Conservation (phyloP, 53 echinoderm and acorn worm species). For the Temnopleurus reevesii region DNA sequence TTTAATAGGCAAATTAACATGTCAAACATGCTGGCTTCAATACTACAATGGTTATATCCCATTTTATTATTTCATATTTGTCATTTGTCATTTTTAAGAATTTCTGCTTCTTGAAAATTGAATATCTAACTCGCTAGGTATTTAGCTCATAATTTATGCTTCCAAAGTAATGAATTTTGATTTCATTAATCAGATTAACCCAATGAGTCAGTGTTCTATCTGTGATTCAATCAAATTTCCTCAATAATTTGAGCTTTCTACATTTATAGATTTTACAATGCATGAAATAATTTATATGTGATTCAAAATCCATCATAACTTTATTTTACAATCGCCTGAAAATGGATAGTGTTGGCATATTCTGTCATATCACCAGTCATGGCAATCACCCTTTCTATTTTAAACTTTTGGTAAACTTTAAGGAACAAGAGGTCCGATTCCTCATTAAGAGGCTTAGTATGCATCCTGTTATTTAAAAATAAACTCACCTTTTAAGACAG, state of each 20-base stretch:
- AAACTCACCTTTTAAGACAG: background rate
- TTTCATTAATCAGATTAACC: too few relatives aligned
- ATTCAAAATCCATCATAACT: background rate
- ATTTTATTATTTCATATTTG: too few relatives aligned
- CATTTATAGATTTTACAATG: background rate
- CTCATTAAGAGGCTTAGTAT: background rate
- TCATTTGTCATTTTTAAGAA: too few relatives aligned
- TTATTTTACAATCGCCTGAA: background rate
- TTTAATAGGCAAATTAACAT: too few relatives aligned
- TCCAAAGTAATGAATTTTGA: too few relatives aligned
- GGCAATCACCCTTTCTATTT: background rate
- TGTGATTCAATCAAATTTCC: too few relatives aligned
- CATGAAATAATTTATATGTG: background rate
- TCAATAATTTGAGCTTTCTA: background rate
- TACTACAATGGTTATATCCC: too few relatives aligned
- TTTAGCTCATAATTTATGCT: too few relatives aligned
- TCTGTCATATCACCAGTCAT: background rate
- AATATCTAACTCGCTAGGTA: too few relatives aligned
- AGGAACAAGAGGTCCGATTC: background rate
- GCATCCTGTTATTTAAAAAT: constrained; percentile 17
- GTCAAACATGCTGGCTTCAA: too few relatives aligned
- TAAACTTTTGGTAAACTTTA: background rate
- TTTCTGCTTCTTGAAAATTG: too few relatives aligned
- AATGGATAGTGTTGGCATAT: background rate
- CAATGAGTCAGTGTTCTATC: too few relatives aligned